These are phyloP conservation scores for Hydropotes inermis DNA, from an alignment of 2,113 vertebrate species.

Conservation along the genomic window DNA sequence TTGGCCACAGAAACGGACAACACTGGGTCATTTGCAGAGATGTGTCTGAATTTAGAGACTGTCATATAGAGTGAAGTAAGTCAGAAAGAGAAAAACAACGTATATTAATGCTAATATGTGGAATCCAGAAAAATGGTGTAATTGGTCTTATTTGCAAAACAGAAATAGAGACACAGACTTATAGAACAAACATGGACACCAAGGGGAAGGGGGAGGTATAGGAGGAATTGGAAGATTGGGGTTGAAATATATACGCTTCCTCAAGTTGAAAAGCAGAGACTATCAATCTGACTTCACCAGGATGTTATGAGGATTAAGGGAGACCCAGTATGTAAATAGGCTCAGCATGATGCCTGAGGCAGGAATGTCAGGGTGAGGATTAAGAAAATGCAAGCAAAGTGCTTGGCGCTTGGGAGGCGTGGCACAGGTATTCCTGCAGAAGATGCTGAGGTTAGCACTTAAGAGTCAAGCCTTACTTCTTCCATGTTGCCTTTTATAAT, in stretches of 20 bases:
- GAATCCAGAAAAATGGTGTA: not conserved
- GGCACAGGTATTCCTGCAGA: not conserved
- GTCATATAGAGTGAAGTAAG: not conserved
- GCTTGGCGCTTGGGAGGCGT: accelerated
- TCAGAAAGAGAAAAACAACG: not conserved
- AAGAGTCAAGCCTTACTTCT: not conserved
- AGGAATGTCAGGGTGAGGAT: not conserved
- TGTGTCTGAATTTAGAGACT: not conserved
- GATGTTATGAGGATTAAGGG: not conserved
- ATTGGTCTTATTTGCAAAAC: not conserved
- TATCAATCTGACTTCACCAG: not conserved
- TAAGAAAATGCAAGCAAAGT: not conserved
- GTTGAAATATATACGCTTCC: not conserved
- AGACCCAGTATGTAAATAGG: not conserved
- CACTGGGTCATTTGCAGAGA: not conserved
- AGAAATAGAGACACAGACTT: not conserved
- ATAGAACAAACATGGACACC: not conserved
- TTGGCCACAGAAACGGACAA: not conserved
- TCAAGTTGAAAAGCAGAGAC: not conserved
- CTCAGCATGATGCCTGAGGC: not conserved
- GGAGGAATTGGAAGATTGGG: not conserved
- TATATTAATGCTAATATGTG: not conserved
- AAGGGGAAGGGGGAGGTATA: not conserved
- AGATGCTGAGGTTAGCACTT: not conserved
- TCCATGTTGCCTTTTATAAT: not conserved